phyloP scores from a whole-genome alignment of 2,113 vertebrate species.

The Leuciscus idus region DNA sequence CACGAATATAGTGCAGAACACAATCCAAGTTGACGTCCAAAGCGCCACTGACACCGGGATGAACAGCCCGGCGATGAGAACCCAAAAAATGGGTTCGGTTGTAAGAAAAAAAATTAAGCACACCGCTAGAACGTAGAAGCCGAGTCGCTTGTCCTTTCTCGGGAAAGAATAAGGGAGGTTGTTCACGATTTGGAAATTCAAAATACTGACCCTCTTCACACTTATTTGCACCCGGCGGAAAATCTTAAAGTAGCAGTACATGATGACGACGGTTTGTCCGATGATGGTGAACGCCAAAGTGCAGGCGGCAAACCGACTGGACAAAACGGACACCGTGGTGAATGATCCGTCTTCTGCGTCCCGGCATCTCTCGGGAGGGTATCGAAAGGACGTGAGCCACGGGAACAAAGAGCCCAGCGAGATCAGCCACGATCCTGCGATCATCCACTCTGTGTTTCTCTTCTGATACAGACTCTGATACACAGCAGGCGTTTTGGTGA shows the following conservation, averaged over 20 bases:
- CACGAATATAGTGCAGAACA: slow-evolving; percentile 83
- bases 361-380: slow-evolving; percentile 49
- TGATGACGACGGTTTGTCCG: slow-evolving; percentile 80
- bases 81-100: slow-evolving; percentile 85
- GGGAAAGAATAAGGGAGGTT: slow-evolving; percentile 79
- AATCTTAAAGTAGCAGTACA: slow-evolving; percentile 87
- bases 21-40: slow-evolving; percentile 81
- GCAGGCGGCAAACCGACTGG: slow-evolving; percentile 73
- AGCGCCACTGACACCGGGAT: slow-evolving; percentile 75
- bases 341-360: slow-evolving; percentile 40
- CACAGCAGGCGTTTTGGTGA: slow-evolving; percentile 83
- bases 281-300: slow-evolving; percentile 80
- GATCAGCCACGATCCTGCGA: slow-evolving; percentile 81
- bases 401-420: slow-evolving; percentile 79
- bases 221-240: slow-evolving; percentile 84
- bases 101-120: slow-evolving; percentile 83
- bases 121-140: slow-evolving; percentile 82
- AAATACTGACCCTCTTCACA: slow-evolving; percentile 85
- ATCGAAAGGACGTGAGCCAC: slow-evolving; percentile 66
- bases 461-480: slow-evolving; percentile 86
- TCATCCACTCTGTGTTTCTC: slow-evolving; percentile 82
- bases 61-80: slow-evolving; percentile 78
- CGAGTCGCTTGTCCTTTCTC: slow-evolving; percentile 80
- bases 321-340: slow-evolving; percentile 53
- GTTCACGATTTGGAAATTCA: slow-evolving; percentile 86